Conservation (phyloP, 2,797 vertebrate genomes). For the Cirrhinus molitorella region DNA sequence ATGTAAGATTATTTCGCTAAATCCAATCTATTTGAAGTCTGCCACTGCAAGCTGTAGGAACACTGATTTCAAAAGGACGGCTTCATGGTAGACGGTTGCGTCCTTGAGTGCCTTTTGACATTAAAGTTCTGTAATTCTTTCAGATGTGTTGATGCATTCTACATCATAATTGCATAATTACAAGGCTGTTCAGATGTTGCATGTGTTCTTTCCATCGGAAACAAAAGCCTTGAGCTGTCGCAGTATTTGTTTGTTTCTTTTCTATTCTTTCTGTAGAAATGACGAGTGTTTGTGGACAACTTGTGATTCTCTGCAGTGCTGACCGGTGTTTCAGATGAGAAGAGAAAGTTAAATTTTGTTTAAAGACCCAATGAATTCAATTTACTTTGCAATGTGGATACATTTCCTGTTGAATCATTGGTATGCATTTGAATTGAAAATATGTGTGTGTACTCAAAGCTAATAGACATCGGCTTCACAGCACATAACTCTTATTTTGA, state of each 20-base stretch:
- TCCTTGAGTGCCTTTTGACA: slow-evolving; percentile 18
- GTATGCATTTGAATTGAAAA: neutral
- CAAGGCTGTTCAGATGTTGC: neutral
- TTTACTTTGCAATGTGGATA: neutral
- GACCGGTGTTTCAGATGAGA: neutral
- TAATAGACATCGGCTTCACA: neutral
- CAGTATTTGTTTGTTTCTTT: slow-evolving; percentile 25
- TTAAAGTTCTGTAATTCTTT: slow-evolving; percentile 18
- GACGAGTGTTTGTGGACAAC: neutral
- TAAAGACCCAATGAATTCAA: neutral
- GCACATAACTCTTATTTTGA: neutral
- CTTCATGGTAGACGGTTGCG: neutral
- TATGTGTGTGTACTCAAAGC: neutral
- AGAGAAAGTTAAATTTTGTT: slow-evolving; percentile 6
- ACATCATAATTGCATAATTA: slow-evolving; percentile 35
- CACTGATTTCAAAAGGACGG: slow-evolving; percentile 6
- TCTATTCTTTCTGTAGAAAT: neutral
- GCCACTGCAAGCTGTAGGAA: neutral
- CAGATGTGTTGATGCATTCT: slow-evolving; percentile 17
- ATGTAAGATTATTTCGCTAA: slow-evolving; percentile 43
- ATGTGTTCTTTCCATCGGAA: neutral
- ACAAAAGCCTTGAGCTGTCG: slow-evolving; percentile 1
- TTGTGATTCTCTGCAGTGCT: slow-evolving; percentile 5
- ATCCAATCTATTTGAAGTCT: slow-evolving; percentile 29
- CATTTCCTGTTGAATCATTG: neutral